Percentiles rank a stretch among this genome's conserved stretches.
phyloP scores from a whole-genome alignment of 2,113 vertebrate genomes.

The Psilopogon haemacephalus region DNA sequence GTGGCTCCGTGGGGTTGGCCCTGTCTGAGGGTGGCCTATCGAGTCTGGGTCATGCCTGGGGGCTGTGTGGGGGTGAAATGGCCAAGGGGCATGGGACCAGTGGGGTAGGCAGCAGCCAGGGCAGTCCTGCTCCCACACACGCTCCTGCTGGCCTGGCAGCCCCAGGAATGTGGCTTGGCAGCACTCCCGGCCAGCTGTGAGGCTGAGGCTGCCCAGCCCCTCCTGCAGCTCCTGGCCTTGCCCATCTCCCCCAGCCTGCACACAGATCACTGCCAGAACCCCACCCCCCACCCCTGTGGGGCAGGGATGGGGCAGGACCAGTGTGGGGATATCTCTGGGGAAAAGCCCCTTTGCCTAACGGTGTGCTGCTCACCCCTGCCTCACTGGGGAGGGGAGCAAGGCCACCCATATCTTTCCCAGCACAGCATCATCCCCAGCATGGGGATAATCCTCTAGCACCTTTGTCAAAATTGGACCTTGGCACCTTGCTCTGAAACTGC shows the following conservation, averaged over 20 bases:
- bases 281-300: neutral
- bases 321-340: neutral
- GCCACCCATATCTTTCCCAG: neutral
- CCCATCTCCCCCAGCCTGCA: neutral
- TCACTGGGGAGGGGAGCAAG: neutral
- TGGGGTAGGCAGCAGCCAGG: fast-evolving
- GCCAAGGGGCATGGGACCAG: fast-evolving
- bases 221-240: neutral
- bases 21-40: neutral
- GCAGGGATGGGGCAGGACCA: neutral
- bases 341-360: neutral
- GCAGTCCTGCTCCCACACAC: slow-evolving; percentile 21
- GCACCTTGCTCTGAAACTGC: neutral
- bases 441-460: no score
- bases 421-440: fast-evolving
- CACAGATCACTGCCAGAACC: neutral
- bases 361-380: fast-evolving
- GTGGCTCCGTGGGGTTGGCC: fast-evolving
- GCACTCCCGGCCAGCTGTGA: slow-evolving; percentile 24
- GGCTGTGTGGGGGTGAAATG: neutral
- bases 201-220: neutral
- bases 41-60: neutral
- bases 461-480: neutral
- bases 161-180: slow-evolving; percentile 57
- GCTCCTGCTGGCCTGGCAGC: neutral